Conservation (phyloP, 2,888 invertebrate species). For the Drosophila longiperda region DNA sequence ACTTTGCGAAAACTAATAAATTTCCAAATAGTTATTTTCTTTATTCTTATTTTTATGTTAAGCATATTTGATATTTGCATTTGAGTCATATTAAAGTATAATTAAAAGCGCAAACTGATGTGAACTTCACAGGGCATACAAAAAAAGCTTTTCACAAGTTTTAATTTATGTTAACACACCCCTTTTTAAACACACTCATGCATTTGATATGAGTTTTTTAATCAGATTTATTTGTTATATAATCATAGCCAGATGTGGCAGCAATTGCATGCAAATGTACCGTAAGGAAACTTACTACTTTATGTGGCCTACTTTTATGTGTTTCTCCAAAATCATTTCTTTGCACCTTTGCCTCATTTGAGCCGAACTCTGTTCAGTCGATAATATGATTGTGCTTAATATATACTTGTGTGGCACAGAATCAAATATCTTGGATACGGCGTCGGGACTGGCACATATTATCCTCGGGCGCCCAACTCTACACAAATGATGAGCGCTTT, state of each 20-base stretch:
- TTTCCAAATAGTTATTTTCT: background rate
- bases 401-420: conserved; percentile 72
- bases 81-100: conserved; percentile 27
- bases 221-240: conserved; percentile 4
- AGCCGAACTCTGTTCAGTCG: conserved; percentile 9
- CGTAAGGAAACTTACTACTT: conserved; percentile 12
- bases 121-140: conserved; percentile 15
- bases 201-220: conserved; percentile 23
- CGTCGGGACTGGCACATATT: conserved; percentile 97
- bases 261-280: conserved; percentile 59
- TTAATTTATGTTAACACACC: conserved; percentile 23
- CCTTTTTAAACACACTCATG: background rate
- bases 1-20: background rate
- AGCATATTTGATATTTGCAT: background rate
- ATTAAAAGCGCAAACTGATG: conserved; percentile 31
- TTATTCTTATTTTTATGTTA: background rate
- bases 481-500: conserved; percentile 95
- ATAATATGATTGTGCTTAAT: conserved; percentile 11
- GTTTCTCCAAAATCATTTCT: conserved; percentile 29
- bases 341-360: background rate
- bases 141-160: conserved; percentile 13
- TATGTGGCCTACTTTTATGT: conserved; percentile 49
- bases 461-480: conserved; percentile 95
- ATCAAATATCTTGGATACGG: conserved; percentile 96
- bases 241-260: conserved; percentile 44